Evolutionary conservation across 2,888 invertebrate genomes (phyloP), one percentile per base, ranked within the genome.

Genomic region (Drosophila meridiana): DNA sequence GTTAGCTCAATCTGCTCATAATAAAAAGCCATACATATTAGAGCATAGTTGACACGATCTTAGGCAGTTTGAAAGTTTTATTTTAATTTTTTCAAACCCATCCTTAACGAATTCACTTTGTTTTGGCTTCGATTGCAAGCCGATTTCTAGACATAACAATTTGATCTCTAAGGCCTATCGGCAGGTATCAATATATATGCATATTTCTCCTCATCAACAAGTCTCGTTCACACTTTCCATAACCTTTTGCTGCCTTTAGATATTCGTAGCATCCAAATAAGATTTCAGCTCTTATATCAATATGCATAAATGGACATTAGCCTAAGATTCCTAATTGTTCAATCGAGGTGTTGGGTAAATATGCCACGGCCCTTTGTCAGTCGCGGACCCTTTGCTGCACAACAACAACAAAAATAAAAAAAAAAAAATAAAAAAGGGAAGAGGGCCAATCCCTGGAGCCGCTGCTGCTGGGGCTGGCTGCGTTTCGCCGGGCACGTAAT

Each of bases 331-430:
- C 52, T 78, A 78, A 78, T 78, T 78, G 78, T 64, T 65, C 78
- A 9, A 69, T 71, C 68, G 71, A 78, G 78, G 81, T 78, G 81
- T 78, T 78, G 64, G 78, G 56, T 68, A 76, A 78, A 80, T 71
- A 78, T 78, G 77, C 62, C 65, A 69, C 40, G 65, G 69, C 57
- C 34, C 38, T 58, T 48, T 13, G 36, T 68, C 60, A 73, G 75
- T 57, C 58, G 6, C n/a, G 28, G 52, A 38, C 60, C 59, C 47
- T 32, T 40, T 40, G 40, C 43, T 14, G 42, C 43, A 13, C 20
- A n/a, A 30, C 30, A 48, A 50, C 30, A 14, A 57, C 20, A 57
- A 34, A 43, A 3, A n/a, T 26, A n/a, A 59, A 59, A n/a, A 47
- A 58, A 56, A 70, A 73, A 80, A 69, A 55, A 7, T 11, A 30